Percentiles rank a stretch among this genome's conserved stretches.
Evolutionary conservation across 2,113 vertebrate species (phyloP).

Genomic region (Azemiops feae): DNA sequence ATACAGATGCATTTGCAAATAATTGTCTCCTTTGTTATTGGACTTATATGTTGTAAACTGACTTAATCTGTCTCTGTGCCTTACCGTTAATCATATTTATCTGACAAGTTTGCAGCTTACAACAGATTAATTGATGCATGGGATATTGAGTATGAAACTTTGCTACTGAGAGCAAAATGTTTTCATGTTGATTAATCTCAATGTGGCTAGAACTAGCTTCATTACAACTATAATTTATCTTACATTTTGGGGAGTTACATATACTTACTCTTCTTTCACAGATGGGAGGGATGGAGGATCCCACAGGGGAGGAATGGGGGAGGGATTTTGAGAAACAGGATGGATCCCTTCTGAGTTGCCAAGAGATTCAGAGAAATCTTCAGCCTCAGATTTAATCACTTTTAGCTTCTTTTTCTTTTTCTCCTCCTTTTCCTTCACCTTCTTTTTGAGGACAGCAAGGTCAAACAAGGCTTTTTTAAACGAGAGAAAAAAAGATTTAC

Average conservation of each 20-base stretch:
- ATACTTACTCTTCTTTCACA: constrained; percentile 92
- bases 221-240: background rate
- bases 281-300: constrained; percentile 72
- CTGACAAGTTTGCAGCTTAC: background rate
- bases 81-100: background rate
- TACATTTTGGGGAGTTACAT: too few species aligned
- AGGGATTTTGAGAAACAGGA: constrained; percentile 74
- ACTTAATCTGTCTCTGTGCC: background rate
- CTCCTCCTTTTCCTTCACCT: constrained; percentile 86
- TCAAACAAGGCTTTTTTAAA: constrained; percentile 80
- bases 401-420: constrained; percentile 89
- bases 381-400: constrained; percentile 85
- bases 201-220: background rate
- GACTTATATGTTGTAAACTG: background rate
- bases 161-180: background rate
- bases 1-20: background rate
- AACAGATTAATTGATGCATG: background rate
- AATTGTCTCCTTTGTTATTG: background rate
- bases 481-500: constrained; percentile 23
- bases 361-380: constrained; percentile 83
- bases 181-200: background rate
- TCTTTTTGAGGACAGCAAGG: constrained; percentile 87
- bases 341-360: constrained; percentile 70
- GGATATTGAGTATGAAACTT: too few species aligned
- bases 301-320: constrained; percentile 71